Evolutionary conservation across 2,113 vertebrate species (phyloP).

Genomic region (Cinclus cinclus): DNA sequence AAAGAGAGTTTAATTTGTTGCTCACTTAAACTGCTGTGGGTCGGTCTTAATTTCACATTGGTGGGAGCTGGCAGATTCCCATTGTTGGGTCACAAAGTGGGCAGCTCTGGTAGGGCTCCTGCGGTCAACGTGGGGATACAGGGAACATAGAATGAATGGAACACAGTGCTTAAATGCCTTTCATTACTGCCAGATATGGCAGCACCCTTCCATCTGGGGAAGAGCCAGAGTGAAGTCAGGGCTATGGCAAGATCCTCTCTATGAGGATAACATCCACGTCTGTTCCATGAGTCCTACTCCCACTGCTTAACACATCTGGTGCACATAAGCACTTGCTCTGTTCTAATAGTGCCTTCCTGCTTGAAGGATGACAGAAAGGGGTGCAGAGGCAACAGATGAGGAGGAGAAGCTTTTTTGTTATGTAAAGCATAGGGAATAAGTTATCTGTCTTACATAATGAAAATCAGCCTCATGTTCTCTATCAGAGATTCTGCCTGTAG

Average conservation of each 20-base stretch:
- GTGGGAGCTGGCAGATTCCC: neutral
- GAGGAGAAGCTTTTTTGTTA: neutral
- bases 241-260: neutral
- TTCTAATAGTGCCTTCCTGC: neutral
- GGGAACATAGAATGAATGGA: neutral
- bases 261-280: neutral
- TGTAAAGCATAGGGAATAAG: neutral
- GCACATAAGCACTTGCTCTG: neutral
- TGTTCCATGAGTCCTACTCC: neutral
- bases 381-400: neutral
- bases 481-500: neutral
- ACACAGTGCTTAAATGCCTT: neutral
- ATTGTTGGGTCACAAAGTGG: neutral
- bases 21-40: neutral
- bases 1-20: neutral
- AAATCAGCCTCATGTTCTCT: neutral
- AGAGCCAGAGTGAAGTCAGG: neutral
- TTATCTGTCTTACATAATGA: neutral
- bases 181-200: neutral
- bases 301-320: neutral
- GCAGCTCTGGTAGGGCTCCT: neutral
- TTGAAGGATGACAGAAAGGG: neutral
- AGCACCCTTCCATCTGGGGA: neutral
- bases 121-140: neutral
- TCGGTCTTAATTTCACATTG: neutral